Percentiles rank a stretch among this genome's conserved stretches.
Evolutionary conservation across 2,888 invertebrate genomes (phyloP).

Genomic region (Lepidochrysops patricia): DNA sequence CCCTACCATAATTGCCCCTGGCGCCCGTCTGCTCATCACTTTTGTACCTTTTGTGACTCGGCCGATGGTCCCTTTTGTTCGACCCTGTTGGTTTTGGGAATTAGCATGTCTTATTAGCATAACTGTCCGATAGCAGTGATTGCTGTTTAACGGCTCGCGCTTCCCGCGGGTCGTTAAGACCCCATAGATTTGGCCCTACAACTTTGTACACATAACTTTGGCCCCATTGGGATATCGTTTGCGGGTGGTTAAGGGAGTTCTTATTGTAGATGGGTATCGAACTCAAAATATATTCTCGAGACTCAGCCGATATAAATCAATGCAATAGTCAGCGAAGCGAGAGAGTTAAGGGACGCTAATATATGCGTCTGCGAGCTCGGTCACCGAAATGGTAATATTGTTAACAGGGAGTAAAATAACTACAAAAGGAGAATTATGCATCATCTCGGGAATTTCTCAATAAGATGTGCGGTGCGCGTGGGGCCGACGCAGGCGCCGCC

Average conservation of each 20-base stretch:
- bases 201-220: too few species aligned
- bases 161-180: not conserved
- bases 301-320: constrained; percentile 46
- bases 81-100: constrained; percentile 71
- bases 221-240: too few species aligned
- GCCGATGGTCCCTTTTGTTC: constrained; percentile 47
- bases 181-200: not conserved
- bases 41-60: constrained; percentile 50
- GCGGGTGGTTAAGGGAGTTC: not conserved
- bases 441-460: constrained; percentile 72
- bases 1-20: constrained; percentile 61
- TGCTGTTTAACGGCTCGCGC: constrained; percentile 54
- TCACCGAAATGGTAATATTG: constrained; percentile 69
- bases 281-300: constrained; percentile 18
- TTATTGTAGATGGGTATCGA: not conserved
- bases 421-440: constrained; percentile 66
- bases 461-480: constrained; percentile 63
- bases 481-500: constrained; percentile 64
- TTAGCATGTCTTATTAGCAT: constrained; percentile 75
- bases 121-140: constrained; percentile 64
- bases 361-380: constrained; percentile 57
- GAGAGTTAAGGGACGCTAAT: constrained; percentile 41
- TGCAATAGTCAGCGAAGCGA: constrained; percentile 34
- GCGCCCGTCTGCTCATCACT: constrained; percentile 61
- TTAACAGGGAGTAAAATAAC: constrained; percentile 69